Evolutionary conservation across 2,888 invertebrate genomes (phyloP).

Genomic region (Bombylius discolor): DNA sequence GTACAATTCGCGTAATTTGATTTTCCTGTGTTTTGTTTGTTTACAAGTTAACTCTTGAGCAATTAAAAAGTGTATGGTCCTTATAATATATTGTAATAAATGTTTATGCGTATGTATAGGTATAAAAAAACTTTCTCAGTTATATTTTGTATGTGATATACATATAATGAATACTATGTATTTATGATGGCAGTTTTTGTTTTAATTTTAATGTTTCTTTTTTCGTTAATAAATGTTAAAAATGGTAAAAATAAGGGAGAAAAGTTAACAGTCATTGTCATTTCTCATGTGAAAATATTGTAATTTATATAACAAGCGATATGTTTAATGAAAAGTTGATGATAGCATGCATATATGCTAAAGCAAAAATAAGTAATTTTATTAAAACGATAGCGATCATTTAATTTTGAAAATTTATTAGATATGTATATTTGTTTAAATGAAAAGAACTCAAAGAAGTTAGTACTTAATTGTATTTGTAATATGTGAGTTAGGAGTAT

Average conservation of each 20-base stretch:
- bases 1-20: constrained; percentile 3
- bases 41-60: constrained; percentile 31
- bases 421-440: too few species aligned
- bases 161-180: constrained; percentile 30
- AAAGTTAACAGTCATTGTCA: too few species aligned
- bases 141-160: background rate
- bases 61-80: constrained; percentile 27
- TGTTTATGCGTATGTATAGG: too few species aligned
- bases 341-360: too few species aligned
- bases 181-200: constrained; percentile 31
- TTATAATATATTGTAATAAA: background rate
- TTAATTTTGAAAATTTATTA: too few species aligned
- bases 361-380: too few species aligned
- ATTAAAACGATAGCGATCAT: too few species aligned
- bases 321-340: background rate
- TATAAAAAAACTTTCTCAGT: background rate
- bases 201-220: constrained; percentile 20
- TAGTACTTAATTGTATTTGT: too few species aligned
- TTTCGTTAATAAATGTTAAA: too few species aligned
- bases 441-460: too few species aligned
- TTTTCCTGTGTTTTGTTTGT: constrained; percentile 15
- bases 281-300: background rate
- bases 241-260: too few species aligned
- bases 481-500: too few species aligned
- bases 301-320: background rate